phyloP scores from a whole-genome alignment of 2,113 vertebrate species.

The Eulemur rufifrons region DNA sequence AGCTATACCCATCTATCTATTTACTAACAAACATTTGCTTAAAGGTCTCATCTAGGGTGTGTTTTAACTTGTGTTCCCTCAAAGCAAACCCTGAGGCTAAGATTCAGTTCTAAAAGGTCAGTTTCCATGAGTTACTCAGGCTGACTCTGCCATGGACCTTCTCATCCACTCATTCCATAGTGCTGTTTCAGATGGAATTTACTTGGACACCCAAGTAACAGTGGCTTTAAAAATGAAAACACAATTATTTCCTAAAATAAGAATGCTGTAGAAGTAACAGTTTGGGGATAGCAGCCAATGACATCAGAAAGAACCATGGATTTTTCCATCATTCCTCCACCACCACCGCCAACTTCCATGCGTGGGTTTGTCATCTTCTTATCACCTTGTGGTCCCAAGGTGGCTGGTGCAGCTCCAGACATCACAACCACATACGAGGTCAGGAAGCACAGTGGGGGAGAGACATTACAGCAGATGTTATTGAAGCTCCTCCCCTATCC shows the following conservation, averaged over 20 bases:
- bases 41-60: background rate
- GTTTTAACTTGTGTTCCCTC: background rate
- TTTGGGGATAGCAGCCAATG: background rate
- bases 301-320: background rate
- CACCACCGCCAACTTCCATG: background rate
- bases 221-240: background rate
- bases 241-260: background rate
- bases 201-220: background rate
- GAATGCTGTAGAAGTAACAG: background rate
- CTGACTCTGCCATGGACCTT: background rate
- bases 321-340: background rate
- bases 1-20: background rate
- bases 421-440: background rate
- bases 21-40: background rate
- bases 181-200: background rate
- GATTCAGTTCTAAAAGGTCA: background rate
- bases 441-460: background rate
- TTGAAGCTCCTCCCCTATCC: background rate
- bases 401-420: constrained; percentile 3
- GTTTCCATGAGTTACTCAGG: background rate
- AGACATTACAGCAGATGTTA: background rate
- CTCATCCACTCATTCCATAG: background rate
- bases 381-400: background rate
- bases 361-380: background rate
- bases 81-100: background rate